Evolutionary conservation across 2,888 invertebrate genomes (phyloP).

Genomic region (Caenorhabditis becei): DNA sequence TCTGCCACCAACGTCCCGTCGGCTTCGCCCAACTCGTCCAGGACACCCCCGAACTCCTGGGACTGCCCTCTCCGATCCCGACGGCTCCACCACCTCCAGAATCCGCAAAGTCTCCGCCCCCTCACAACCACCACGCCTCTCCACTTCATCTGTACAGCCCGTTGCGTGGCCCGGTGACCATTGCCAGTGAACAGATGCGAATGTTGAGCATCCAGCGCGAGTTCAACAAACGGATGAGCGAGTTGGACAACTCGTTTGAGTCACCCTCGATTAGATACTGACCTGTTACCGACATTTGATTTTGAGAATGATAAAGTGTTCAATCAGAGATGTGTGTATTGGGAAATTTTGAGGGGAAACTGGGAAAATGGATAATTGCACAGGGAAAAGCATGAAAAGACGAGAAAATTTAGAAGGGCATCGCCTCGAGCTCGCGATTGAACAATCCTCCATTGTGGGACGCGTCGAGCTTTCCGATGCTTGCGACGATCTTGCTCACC

Average conservation of each 20-base stretch:
- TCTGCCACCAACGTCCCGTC: slow-evolving; percentile 31
- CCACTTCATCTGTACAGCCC: slow-evolving; percentile 23
- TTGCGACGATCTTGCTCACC: slow-evolving; percentile 29
- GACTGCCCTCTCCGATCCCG: slow-evolving; percentile 37
- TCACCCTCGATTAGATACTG: too few relatives aligned
- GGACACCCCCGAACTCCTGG: slow-evolving; percentile 44
- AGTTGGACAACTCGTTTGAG: background rate
- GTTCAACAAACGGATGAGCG: slow-evolving; percentile 19
- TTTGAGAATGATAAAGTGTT: too few relatives aligned
- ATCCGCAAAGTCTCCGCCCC: background rate
- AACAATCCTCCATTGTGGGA: slow-evolving; percentile 51
- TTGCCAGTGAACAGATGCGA: slow-evolving; percentile 22
- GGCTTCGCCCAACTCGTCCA: slow-evolving; percentile 26
- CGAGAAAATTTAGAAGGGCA: slow-evolving; percentile 61
- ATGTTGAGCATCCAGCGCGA: slow-evolving; percentile 20
- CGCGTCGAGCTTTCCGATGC: slow-evolving; percentile 26
- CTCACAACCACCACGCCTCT: background rate
- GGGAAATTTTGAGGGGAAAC: too few relatives aligned
- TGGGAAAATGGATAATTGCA: too few relatives aligned
- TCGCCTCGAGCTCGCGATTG: slow-evolving; percentile 41
- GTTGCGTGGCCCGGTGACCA: slow-evolving; percentile 35
- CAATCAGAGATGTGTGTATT: too few relatives aligned
- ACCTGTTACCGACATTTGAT: too few relatives aligned
- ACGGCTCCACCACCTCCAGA: background rate
- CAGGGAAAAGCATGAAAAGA: too few relatives aligned